Conservation (phyloP, 1,140 invertebrate genomes). For the Triops cancriformis region DNA sequence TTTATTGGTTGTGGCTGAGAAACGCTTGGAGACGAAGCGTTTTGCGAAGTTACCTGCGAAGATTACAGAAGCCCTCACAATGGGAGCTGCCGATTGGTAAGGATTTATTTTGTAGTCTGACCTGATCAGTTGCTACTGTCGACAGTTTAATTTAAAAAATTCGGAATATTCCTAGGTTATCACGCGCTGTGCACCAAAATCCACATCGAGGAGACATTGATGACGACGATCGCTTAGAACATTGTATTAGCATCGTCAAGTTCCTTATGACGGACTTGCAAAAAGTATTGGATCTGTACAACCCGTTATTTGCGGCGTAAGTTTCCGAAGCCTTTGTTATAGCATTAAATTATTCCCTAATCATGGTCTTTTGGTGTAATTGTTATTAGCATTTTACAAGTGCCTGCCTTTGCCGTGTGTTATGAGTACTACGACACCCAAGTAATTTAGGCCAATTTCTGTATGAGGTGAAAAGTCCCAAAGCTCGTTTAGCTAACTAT, state of each 20-base stretch:
- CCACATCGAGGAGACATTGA: conserved; percentile 16
- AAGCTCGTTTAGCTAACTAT: background rate
- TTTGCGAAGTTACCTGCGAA: background rate
- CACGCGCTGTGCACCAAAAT: conserved; percentile 4
- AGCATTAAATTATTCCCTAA: background rate
- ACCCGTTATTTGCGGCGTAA: conserved; percentile 8
- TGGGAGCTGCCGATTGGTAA: conserved; percentile 24
- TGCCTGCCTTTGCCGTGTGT: conserved; percentile 18
- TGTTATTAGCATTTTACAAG: background rate
- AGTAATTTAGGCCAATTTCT: background rate
- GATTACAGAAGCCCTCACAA: conserved; percentile 18
- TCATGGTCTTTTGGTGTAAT: background rate
- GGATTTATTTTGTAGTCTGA: no score
- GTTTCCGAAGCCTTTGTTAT: background rate
- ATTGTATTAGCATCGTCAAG: conserved; percentile 14
- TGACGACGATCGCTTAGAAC: conserved; percentile 23
- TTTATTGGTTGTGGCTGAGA: background rate
- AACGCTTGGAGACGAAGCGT: background rate
- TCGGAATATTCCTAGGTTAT: background rate
- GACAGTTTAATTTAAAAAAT: no score
- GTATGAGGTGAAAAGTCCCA: background rate
- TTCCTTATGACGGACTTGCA: conserved; percentile 19
- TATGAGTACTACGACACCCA: conserved; percentile 25
- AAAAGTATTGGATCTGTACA: background rate
- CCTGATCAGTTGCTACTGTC: no score